A percentile compares a stretch with the other conserved stretches of the same genome.
Evolutionary conservation across 2,797 vertebrate genomes (phyloP).

Genomic region (Pangasius larnaudii): DNA sequence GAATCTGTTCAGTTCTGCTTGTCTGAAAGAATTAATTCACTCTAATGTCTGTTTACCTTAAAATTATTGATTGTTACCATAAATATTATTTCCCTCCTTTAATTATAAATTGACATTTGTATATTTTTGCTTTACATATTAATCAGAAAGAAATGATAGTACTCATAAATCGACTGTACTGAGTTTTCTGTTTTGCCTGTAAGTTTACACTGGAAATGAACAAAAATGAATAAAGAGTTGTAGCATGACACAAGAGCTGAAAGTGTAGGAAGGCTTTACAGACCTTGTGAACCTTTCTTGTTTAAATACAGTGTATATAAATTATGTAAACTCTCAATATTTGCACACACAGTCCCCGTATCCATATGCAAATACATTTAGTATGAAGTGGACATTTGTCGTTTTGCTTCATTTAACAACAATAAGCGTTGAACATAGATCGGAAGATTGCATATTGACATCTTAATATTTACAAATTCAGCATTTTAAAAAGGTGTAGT

Average conservation of each 20-base stretch:
- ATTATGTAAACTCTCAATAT: background rate
- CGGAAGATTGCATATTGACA: background rate
- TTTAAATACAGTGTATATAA: background rate
- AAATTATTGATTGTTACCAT: background rate
- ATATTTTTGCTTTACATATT: slow-evolving; percentile 22
- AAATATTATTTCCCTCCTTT: background rate
- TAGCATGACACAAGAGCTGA: slow-evolving; percentile 11
- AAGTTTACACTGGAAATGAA: slow-evolving; percentile 37
- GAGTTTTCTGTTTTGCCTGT: slow-evolving; percentile 18
- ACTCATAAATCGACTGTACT: background rate
- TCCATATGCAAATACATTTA: background rate
- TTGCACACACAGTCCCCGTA: background rate
- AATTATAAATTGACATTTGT: slow-evolving; percentile 1
- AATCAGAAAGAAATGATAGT: slow-evolving; percentile 7
- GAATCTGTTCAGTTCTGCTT: background rate
- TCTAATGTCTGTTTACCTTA: background rate
- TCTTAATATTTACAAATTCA: background rate
- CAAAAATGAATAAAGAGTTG: slow-evolving; percentile 40
- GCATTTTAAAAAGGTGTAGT: background rate
- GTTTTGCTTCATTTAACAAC: background rate
- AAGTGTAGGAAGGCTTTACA: background rate
- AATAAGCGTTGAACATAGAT: background rate
- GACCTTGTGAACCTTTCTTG: background rate
- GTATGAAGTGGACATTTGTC: background rate
- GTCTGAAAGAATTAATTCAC: background rate